These are phyloP conservation scores for Tipula lateralis DNA, from an alignment of 2,888 invertebrate genomes.

Conservation along the genomic window DNA sequence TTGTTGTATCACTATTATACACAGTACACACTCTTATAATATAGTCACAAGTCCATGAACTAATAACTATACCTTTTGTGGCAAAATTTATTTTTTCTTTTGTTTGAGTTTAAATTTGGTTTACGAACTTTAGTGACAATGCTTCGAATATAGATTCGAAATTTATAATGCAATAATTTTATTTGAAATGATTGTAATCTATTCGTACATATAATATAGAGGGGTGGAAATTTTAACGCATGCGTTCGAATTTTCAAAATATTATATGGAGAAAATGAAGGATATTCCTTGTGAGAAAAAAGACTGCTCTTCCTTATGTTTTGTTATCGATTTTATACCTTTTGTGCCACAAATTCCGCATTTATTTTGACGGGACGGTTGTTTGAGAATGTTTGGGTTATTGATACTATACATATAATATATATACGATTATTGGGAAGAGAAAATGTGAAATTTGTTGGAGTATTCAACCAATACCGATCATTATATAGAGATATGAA, in stretches of 20 bases:
- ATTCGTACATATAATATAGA: background rate
- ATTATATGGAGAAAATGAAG: background rate
- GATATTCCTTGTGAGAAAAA: background rate
- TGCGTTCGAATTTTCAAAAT: background rate
- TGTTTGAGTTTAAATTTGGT: background rate
- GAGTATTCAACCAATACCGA: background rate
- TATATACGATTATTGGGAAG: background rate
- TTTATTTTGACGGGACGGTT: constrained; percentile 14
- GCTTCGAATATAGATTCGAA: background rate
- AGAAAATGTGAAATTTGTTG: background rate
- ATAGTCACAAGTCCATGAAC: background rate
- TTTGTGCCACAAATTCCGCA: background rate
- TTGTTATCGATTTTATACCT: constrained; percentile 11
- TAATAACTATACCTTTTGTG: background rate
- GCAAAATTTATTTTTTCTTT: background rate
- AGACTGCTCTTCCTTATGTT: background rate
- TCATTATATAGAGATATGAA: background rate
- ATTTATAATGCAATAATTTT: background rate
- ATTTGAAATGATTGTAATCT: background rate
- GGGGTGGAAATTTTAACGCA: background rate
- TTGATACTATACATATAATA: background rate
- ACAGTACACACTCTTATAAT: background rate
- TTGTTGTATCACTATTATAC: background rate
- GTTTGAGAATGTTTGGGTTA: background rate
- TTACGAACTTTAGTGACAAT: background rate